Evolutionary conservation across 2,113 vertebrate species (phyloP).

Genomic region (Podiceps cristatus): DNA sequence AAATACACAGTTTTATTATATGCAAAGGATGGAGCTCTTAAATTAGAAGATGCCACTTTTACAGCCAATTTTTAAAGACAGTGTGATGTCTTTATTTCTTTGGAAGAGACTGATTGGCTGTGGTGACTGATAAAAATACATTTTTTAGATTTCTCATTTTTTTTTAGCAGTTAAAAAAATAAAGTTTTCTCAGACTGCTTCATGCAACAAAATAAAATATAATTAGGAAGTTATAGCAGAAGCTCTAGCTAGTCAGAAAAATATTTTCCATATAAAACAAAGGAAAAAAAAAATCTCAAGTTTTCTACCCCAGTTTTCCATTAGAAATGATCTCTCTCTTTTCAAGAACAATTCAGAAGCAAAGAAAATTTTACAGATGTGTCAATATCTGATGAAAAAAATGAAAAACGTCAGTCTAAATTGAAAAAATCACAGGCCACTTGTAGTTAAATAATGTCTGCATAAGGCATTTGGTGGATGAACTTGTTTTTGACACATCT

Average conservation of each 20-base stretch:
- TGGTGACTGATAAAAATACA: not conserved
- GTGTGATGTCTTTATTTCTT: not conserved
- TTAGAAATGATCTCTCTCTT: not conserved
- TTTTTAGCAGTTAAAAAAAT: not conserved
- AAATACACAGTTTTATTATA: not conserved
- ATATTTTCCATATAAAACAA: not conserved
- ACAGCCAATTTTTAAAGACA: not conserved
- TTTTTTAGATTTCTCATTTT: not conserved
- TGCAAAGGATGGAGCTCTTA: not conserved
- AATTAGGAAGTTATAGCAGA: not conserved
- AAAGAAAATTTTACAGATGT: not conserved
- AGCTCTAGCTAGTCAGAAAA: not conserved
- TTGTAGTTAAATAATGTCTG: not conserved
- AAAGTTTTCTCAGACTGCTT: not conserved
- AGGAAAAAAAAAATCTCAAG: fast-evolving
- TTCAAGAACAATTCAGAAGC: not conserved
- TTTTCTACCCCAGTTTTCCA: not conserved
- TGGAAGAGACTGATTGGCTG: not conserved
- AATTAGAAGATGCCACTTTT: not conserved
- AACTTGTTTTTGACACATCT: not conserved
- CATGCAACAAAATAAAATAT: not conserved
- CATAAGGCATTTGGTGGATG: not conserved
- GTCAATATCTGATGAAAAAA: not conserved
- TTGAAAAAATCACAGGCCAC: fast-evolving
- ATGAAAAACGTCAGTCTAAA: not conserved